Conservation (phyloP, 2,797 vertebrate species). For the Kryptolebias ocellatus region DNA sequence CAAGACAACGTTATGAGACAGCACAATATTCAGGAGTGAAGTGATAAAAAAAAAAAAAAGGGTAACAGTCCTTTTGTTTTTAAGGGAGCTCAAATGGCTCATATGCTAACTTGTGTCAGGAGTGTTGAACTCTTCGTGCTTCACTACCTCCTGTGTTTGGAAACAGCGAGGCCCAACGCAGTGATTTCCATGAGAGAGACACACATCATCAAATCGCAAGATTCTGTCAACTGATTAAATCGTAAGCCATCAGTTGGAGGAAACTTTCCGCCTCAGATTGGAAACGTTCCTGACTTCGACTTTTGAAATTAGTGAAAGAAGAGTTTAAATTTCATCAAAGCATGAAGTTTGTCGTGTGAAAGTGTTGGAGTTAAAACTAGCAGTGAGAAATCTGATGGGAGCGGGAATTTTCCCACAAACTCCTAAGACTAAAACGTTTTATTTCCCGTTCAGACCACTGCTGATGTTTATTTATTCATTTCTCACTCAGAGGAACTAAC, state of each 20-base stretch:
- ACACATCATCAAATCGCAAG: constrained; percentile 31
- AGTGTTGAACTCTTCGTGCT: constrained; percentile 6
- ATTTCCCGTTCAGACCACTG: too few relatives aligned
- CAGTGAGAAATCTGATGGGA: too few relatives aligned
- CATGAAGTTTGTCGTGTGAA: too few relatives aligned
- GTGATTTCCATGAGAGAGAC: constrained; percentile 27
- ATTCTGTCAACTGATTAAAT: constrained; percentile 33
- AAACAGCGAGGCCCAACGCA: constrained; percentile 25
- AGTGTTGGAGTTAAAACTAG: not conserved
- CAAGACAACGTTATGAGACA: too few relatives aligned
- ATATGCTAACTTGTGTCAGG: not conserved
- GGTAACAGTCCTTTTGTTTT: not conserved
- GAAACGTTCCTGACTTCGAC: constrained; percentile 22
- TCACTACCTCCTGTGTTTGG: constrained; percentile 25
- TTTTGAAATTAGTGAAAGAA: not conserved
- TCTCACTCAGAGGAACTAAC: too few relatives aligned
- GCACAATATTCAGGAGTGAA: not conserved
- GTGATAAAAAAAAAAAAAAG: not conserved
- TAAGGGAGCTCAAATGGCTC: constrained; percentile 1
- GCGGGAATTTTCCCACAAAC: not conserved
- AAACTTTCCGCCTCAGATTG: constrained; percentile 41
- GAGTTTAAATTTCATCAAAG: constrained; percentile 8
- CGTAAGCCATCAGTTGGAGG: constrained; percentile 21
- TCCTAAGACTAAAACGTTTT: not conserved
- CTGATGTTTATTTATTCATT: too few relatives aligned